Evolutionary conservation across 2,888 invertebrate genomes (phyloP), one percentile per base, ranked within the genome.

Genomic region (Acrocera orbiculus): DNA sequence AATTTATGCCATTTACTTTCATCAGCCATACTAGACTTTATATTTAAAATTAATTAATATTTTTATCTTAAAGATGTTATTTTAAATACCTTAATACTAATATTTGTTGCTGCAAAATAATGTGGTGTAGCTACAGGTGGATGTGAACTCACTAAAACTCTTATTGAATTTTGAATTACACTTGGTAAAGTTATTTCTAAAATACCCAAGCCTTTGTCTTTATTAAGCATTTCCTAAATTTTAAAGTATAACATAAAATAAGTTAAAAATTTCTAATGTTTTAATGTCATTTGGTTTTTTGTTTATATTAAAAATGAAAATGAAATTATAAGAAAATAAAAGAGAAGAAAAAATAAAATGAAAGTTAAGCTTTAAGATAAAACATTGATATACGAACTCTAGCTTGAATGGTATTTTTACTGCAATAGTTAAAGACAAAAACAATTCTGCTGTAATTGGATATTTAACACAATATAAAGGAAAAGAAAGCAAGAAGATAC

Each of bases 171-270:
- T 44, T 67, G 69, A 41, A 73, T 65, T 30, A 86, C 63, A 42
- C 77, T 61, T 4, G 89, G 89, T 40, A 89, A 61, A 9, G 86
- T 82, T 44, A 87, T 64, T 37, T 69, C 60, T 19, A 78, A 68
- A 37, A 80, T 58, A 4, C 54, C 53, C 17, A 54, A 46, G 26
- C 51, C 51, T 1, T 51, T 48, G 43, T 51, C 51, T 30, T 54
- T 45, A 30, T 54, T 56, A 1, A 54, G 42, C 3, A 56, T 44
- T 40, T 58, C 58, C 58, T 58, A 26, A 1, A 32, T 39, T 14
- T 31, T 30, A 17, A 25, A 13, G 9, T 19, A 10, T 25, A 4
- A n/a, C 11, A 20, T 25, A 19, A 13, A 13, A 15, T 16, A 14
- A 11, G 15, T n/a, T 11, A 5, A 5, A 16, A 7, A n/a, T n/a